Percentiles rank a stretch among this genome's conserved stretches.
These are phyloP conservation scores for Andrena flavipes DNA, from an alignment of 2,888 invertebrate species.

Conservation along the genomic window DNA sequence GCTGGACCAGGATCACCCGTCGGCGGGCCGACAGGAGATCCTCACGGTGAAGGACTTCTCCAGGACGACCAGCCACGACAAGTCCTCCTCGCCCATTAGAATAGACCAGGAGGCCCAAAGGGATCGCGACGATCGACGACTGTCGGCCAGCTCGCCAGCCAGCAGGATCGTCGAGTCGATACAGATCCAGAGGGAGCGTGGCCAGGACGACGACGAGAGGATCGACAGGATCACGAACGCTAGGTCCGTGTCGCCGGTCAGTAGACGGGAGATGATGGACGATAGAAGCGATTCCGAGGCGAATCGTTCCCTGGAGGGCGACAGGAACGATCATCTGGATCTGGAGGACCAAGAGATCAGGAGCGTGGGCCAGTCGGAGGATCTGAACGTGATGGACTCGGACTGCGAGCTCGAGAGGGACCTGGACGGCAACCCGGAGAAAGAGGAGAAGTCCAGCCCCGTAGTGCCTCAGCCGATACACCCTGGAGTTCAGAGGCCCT, in stretches of 20 bases:
- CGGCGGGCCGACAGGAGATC: constrained; percentile 73
- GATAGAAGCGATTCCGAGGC: constrained; percentile 82
- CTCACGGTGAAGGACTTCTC: constrained; percentile 82
- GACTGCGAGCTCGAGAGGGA: constrained; percentile 80
- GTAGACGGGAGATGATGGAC: constrained; percentile 77
- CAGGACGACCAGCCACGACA: constrained; percentile 77
- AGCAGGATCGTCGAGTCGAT: constrained; percentile 63
- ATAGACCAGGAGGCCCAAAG: constrained; percentile 67
- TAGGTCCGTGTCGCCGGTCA: constrained; percentile 80
- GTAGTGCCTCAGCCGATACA: constrained; percentile 89
- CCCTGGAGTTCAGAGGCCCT: constrained; percentile 87
- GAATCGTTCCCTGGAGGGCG: constrained; percentile 81
- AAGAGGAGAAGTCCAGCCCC: constrained; percentile 85
- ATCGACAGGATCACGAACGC: constrained; percentile 73
- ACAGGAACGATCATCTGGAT: constrained; percentile 79
- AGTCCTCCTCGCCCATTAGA: constrained; percentile 78
- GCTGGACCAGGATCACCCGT: constrained; percentile 68
- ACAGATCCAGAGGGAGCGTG: constrained; percentile 64
- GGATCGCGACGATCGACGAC: constrained; percentile 65
- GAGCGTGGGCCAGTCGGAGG: constrained; percentile 82
- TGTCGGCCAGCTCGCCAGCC: constrained; percentile 57
- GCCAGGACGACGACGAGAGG: constrained; percentile 73
- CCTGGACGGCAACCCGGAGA: constrained; percentile 75
- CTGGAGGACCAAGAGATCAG: constrained; percentile 81
- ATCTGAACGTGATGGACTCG: constrained; percentile 83